Base-by-base conservation (phyloP, 1,140 invertebrate species). In the Calosoma granatense region DNA sequence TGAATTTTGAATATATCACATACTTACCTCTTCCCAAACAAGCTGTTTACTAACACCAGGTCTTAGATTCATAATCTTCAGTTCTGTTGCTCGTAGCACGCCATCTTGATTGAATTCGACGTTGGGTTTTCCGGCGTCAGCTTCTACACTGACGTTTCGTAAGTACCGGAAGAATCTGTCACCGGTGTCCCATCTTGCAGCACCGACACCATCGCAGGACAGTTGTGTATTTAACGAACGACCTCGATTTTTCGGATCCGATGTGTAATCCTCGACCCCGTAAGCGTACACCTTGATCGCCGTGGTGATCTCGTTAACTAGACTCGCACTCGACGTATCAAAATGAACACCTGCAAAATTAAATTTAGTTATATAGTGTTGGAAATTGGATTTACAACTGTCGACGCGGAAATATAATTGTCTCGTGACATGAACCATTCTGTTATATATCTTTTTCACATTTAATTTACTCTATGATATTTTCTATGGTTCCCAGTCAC, bases 11-110 rank as follows among this genome's bases (percentile, higher is more conserved):
- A n/a, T n/a, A n/a, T n/a, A n/a, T n/a, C n/a, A n/a, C n/a, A 36
- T 36, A 71, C 79, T 80, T 68, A 92, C 90, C 81, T 93, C 88
- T 69, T 94, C 91, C 93, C 93, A 97, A 19, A 88, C 82, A 14
- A 90, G 77, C 69, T 88, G 84, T 67, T 85, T 83, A 61, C 85
- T 87, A 12, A 85, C 78, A 14, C 86, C 85, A 36, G 61, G 81
- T 43, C 89, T 76, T 2, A 96, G 76, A 72, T 97, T 97, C 87
- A 95, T 89, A 59, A 97, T 93, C 73, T 92, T 90, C 55, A 97
- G 74, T 71, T 95, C 89, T 0, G 90, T 87, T 0, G 88, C 84
- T 67, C 86, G 84, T 14, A 94, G 73, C 55, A 92, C 90, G 0
- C 93, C 93, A 65, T 95, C 92, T 1, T 85, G 82, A 4, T 90